Evolutionary conservation across 2,113 vertebrate genomes (phyloP).

Genomic region (Nothobranchius kuhntae): DNA sequence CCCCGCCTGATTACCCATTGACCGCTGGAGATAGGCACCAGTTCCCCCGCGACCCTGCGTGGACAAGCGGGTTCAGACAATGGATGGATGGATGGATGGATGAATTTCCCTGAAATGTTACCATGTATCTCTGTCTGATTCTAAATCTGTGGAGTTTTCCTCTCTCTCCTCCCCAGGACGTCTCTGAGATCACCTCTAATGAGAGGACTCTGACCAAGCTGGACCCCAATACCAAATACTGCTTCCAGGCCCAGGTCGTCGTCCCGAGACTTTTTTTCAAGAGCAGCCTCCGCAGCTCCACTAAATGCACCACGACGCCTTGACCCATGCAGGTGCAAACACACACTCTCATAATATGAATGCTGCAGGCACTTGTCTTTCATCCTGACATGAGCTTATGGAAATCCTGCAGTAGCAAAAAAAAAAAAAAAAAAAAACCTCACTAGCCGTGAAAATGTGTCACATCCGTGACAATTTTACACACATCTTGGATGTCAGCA

Average conservation of each 20-base stretch:
- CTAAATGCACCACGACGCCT: slow-evolving; percentile 55
- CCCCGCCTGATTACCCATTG: too few relatives aligned
- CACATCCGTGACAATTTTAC: not conserved
- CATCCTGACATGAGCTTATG: not conserved
- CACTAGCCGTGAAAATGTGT: slow-evolving; percentile 5
- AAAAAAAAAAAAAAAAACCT: not conserved
- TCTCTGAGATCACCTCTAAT: slow-evolving; percentile 42
- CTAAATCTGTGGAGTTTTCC: not conserved
- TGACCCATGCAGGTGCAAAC: slow-evolving; percentile 44
- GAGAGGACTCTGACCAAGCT: slow-evolving; percentile 56
- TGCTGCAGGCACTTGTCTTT: not conserved
- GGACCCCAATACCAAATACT: slow-evolving; percentile 60
- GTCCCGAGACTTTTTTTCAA: slow-evolving; percentile 41
- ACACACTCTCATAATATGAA: too few relatives aligned
- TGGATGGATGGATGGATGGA: too few relatives aligned
- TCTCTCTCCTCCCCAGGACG: slow-evolving; percentile 46
- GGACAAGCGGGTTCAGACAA: too few relatives aligned
- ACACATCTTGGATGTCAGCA: not conserved
- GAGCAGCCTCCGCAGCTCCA: slow-evolving; percentile 52
- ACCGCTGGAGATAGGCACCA: too few relatives aligned
- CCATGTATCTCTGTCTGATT: too few relatives aligned
- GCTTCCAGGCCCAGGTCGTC: slow-evolving; percentile 67
- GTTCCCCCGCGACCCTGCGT: too few relatives aligned
- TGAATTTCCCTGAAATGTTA: too few relatives aligned
- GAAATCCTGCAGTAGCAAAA: not conserved